Conservation (phyloP, 2,113 vertebrate species). For the Oxygymnocypris stewartii region DNA sequence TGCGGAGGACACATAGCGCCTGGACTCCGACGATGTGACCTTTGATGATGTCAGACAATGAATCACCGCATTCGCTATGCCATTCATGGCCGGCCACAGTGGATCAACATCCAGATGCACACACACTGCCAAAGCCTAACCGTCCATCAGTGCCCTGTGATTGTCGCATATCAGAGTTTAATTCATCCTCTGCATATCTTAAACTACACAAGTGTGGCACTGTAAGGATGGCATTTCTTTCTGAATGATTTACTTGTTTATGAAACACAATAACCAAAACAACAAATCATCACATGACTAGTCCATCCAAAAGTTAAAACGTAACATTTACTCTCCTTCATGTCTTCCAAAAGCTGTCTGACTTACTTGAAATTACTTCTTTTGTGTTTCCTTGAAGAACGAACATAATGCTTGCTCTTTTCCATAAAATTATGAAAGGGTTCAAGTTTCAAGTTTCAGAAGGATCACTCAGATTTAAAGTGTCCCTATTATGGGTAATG, state of each 20-base stretch:
- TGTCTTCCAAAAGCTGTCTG: too few species aligned
- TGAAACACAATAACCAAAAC: not conserved
- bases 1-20: not conserved
- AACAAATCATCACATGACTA: not conserved
- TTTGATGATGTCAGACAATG: constrained; percentile 33
- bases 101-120: constrained; percentile 25
- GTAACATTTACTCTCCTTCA: not conserved
- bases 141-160: not conserved
- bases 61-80: constrained; percentile 25
- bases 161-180: not conserved
- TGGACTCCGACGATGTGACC: not conserved
- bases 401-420: too few species aligned
- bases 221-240: not conserved
- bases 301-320: not conserved
- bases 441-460: too few species aligned
- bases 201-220: not conserved
- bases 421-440: too few species aligned
- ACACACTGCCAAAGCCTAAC: not conserved
- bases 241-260: too few species aligned
- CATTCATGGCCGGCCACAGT: constrained; percentile 11
- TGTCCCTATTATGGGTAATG: too few species aligned
- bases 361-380: too few species aligned
- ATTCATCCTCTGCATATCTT: not conserved
- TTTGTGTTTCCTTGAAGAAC: too few species aligned
- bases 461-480: not conserved